Evolutionary conservation across 2,888 invertebrate species (phyloP).

Genomic region (Heliconius sara): DNA sequence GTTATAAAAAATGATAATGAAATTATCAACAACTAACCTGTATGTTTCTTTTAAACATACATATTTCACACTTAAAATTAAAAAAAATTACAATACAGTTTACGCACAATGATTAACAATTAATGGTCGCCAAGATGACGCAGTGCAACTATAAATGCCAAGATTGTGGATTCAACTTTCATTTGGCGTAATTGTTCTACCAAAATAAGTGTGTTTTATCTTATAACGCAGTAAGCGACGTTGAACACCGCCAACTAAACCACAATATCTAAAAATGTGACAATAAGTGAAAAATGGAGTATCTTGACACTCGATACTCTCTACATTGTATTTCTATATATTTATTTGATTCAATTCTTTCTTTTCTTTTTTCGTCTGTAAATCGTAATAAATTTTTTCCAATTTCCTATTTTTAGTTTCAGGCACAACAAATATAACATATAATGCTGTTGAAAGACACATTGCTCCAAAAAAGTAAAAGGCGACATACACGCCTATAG

Average conservation of each 20-base stretch:
- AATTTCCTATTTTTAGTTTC: constrained; percentile 53
- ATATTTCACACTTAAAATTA: not conserved
- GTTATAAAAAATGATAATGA: not conserved
- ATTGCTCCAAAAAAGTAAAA: constrained; percentile 54
- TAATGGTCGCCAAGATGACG: not conserved
- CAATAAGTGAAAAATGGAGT: no score
- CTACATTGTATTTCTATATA: not conserved
- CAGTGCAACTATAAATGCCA: not conserved
- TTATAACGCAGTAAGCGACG: not conserved
- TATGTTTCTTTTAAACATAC: not conserved
- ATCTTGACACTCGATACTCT: not conserved
- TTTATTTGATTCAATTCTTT: constrained; percentile 36
- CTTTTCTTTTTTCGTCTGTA: constrained; percentile 48
- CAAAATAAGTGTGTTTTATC: not conserved
- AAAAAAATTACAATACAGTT: not conserved
- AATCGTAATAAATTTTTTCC: constrained; percentile 53
- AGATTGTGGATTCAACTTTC: not conserved
- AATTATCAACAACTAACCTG: not conserved
- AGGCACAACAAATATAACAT: constrained; percentile 50
- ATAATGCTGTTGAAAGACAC: constrained; percentile 50
- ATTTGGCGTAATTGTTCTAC: no score
- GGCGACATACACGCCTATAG: constrained; percentile 51
- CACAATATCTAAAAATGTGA: not conserved
- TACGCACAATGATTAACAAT: not conserved
- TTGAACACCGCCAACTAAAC: not conserved